Percentiles rank a stretch among this genome's conserved stretches.
Evolutionary conservation across 2,888 invertebrate species (phyloP).

Genomic region (Deilephila elpenor): DNA sequence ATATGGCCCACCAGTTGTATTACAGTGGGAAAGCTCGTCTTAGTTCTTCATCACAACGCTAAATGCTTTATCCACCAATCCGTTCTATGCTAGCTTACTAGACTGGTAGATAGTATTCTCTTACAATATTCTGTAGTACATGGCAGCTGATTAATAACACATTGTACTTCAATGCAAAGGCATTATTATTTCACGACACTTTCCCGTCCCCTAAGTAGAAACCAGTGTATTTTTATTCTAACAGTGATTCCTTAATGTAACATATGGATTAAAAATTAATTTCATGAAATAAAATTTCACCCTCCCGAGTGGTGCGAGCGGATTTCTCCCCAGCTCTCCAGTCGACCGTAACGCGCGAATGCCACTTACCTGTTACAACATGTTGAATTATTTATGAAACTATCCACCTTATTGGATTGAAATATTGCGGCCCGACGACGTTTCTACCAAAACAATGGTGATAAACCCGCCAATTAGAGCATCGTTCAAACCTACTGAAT

Average conservation of each 20-base stretch:
- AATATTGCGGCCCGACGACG: slow-evolving; percentile 64
- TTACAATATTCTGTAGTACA: too few relatives aligned
- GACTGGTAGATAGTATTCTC: too few relatives aligned
- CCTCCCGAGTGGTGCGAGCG: slow-evolving; percentile 56
- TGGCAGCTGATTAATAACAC: too few relatives aligned
- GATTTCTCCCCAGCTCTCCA: slow-evolving; percentile 62
- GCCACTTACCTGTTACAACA: slow-evolving; percentile 82
- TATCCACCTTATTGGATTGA: slow-evolving; percentile 80
- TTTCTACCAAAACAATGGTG: slow-evolving; percentile 50
- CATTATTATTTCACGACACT: slow-evolving; percentile 8
- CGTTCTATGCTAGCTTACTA: too few relatives aligned
- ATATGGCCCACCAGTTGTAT: too few relatives aligned
- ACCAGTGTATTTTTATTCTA: slow-evolving; percentile 22
- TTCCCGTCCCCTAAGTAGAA: slow-evolving; percentile 7
- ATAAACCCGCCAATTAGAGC: slow-evolving; percentile 29
- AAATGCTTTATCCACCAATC: too few relatives aligned
- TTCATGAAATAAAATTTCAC: slow-evolving; percentile 68
- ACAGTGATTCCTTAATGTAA: slow-evolving; percentile 51
- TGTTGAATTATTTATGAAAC: slow-evolving; percentile 82
- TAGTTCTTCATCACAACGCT: too few relatives aligned
- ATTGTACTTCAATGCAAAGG: not conserved
- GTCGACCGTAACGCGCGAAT: slow-evolving; percentile 75
- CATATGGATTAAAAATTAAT: slow-evolving; percentile 71
- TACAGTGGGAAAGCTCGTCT: too few relatives aligned
- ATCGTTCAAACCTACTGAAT: not conserved